A percentile compares a stretch with the other conserved stretches of the same genome.
phyloP scores from a whole-genome alignment of 2,113 vertebrate genomes.

The Cettia cetti region DNA sequence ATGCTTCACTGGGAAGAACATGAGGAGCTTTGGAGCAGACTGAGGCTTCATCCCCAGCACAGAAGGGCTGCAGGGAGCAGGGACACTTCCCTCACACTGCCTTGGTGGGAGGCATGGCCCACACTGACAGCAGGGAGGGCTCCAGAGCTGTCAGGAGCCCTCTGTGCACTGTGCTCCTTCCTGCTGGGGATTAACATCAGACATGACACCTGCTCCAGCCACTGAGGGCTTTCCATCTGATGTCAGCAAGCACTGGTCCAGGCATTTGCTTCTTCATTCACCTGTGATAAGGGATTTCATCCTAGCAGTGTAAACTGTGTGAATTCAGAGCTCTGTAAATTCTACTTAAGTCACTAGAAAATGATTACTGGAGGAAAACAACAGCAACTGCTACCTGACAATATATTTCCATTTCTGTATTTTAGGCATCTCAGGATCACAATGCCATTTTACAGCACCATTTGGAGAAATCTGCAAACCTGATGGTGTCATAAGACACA shows the following conservation, averaged over 20 bases:
- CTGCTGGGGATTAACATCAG: neutral
- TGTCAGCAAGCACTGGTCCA: neutral
- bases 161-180: neutral
- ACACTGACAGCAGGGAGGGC: neutral
- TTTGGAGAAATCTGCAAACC: neutral
- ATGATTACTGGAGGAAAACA: neutral
- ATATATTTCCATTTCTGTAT: neutral
- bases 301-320: neutral
- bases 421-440: neutral
- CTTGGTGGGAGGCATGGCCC: neutral
- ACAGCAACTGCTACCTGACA: neutral
- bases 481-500: neutral
- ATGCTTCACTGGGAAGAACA: neutral
- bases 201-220: neutral
- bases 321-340: neutral
- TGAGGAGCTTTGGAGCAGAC: neutral
- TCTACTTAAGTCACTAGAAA: neutral
- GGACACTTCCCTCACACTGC: neutral
- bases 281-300: neutral
- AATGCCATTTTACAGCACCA: neutral
- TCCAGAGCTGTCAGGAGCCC: neutral
- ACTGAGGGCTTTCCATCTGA: neutral
- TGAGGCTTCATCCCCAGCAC: neutral
- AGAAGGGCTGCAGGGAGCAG: neutral
- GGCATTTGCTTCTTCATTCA: neutral